phyloP scores from a whole-genome alignment of 2,113 vertebrate genomes.

The Carassius auratus region DNA sequence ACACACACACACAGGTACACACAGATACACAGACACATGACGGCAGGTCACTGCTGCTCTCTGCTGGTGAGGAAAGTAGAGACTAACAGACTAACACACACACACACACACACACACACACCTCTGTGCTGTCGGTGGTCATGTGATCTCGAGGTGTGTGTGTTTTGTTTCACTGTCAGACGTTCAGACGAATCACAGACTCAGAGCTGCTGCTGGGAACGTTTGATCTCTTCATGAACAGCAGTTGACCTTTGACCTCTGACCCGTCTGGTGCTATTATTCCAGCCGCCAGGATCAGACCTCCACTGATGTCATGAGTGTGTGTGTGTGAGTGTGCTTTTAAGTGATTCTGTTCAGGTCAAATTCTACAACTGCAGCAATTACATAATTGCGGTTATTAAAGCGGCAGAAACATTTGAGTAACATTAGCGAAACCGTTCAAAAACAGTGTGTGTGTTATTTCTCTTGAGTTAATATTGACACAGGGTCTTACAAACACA shows the following conservation, averaged over 20 bases:
- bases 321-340: neutral
- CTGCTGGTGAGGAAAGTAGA: slow-evolving; percentile 57
- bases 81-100: neutral
- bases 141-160: neutral
- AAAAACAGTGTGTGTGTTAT: neutral
- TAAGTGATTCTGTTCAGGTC: slow-evolving; percentile 51
- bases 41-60: slow-evolving; percentile 71
- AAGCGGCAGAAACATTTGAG: slow-evolving; percentile 65
- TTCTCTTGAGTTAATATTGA: no score
- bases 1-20: no score
- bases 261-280: slow-evolving; percentile 1
- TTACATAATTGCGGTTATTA: slow-evolving; percentile 78
- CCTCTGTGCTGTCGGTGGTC: neutral
- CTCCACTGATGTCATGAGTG: neutral
- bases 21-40: slow-evolving; percentile 42
- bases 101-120: no score
- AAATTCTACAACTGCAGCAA: slow-evolving; percentile 69
- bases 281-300: neutral
- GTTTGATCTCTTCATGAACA: neutral
- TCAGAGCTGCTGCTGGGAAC: neutral
- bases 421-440: slow-evolving; percentile 68
- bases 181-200: slow-evolving; percentile 12
- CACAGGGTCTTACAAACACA: no score
- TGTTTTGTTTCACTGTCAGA: neutral
- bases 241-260: neutral